Evolutionary conservation across 2,797 vertebrate genomes (phyloP).

Genomic region (Smutsia temminckii): DNA sequence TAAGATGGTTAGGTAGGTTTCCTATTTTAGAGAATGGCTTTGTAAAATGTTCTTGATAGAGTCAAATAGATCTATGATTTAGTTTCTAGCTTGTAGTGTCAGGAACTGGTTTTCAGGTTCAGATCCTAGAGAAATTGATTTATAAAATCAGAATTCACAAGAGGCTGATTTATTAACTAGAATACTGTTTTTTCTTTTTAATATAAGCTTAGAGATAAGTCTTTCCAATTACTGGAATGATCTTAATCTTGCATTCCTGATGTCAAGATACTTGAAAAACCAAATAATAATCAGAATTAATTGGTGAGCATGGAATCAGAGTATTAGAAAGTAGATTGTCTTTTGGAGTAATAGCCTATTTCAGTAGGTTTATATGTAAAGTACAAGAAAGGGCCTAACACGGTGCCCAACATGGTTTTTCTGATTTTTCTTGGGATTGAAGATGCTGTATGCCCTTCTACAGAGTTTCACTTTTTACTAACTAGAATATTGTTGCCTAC

Average conservation of each 20-base stretch:
- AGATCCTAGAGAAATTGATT: background rate
- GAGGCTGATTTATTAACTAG: background rate
- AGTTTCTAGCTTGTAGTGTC: background rate
- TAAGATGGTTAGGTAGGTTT: slow-evolving; percentile 30
- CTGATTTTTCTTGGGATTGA: background rate
- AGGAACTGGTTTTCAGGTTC: background rate
- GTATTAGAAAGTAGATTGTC: background rate
- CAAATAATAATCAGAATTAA: slow-evolving; percentile 9
- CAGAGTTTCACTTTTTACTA: background rate
- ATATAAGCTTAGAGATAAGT: background rate
- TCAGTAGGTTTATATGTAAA: background rate
- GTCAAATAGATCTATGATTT: slow-evolving; percentile 24
- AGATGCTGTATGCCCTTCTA: background rate
- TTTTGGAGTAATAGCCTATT: background rate
- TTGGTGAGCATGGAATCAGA: background rate
- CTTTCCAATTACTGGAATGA: slow-evolving; percentile 25
- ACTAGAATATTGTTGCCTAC: background rate
- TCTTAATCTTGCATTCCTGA: background rate
- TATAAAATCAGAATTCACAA: background rate
- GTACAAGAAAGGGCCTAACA: background rate
- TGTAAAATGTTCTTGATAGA: slow-evolving; percentile 7
- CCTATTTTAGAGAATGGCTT: background rate
- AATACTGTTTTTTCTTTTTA: background rate
- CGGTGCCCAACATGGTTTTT: background rate
- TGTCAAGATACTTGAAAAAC: background rate